Conservation (phyloP, 2,797 vertebrate genomes). For the Alectoris magna region DNA sequence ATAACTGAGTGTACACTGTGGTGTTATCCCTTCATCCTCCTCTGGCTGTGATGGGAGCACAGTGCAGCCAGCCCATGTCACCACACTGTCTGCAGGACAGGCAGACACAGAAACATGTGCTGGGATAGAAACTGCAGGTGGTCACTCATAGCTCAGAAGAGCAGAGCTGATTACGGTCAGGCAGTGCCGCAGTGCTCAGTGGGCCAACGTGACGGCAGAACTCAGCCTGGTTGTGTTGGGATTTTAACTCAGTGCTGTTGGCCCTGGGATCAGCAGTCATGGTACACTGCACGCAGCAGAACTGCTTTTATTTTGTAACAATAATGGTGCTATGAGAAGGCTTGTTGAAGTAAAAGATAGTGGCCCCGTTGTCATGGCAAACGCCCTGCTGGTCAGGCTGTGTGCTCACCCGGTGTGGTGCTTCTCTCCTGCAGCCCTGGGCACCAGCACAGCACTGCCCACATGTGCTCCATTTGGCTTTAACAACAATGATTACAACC, state of each 20-base stretch:
- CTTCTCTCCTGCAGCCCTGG: background rate
- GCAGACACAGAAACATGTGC: too few species aligned
- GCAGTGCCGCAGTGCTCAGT: too few species aligned
- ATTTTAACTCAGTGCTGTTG: background rate
- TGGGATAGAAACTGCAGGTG: too few species aligned
- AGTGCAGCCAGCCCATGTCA: too few species aligned
- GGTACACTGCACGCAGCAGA: background rate
- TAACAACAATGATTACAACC: background rate
- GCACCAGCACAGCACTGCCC: accelerated
- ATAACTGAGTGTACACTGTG: too few species aligned
- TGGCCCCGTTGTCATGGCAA: constrained; percentile 45
- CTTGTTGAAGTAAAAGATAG: background rate
- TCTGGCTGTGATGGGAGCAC: too few species aligned
- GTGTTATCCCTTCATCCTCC: too few species aligned
- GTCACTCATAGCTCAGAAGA: too few species aligned
- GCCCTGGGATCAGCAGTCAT: accelerated
- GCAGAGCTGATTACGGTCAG: too few species aligned
- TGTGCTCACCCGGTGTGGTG: too few species aligned
- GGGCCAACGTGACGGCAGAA: too few species aligned
- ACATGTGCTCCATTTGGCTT: background rate
- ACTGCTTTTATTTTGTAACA: background rate
- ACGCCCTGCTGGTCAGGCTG: background rate
- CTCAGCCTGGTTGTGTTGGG: background rate
- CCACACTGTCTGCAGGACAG: too few species aligned
- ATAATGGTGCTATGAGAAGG: background rate